These are phyloP conservation scores for Belgica antarctica DNA, from an alignment of 2,888 invertebrate species.

Conservation along the genomic window DNA sequence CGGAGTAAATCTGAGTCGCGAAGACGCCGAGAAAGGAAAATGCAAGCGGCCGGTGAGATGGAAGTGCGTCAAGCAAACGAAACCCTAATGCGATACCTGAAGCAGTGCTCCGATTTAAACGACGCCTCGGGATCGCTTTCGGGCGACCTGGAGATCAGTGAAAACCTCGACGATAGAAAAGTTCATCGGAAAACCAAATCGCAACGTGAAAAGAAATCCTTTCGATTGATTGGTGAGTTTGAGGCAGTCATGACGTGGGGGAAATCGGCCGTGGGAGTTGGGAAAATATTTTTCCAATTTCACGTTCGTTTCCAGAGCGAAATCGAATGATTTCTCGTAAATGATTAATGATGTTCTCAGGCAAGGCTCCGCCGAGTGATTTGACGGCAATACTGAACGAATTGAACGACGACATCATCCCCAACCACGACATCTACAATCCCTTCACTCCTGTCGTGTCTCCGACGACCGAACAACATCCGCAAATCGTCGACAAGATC, in stretches of 20 bases:
- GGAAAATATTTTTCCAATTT: too few species aligned
- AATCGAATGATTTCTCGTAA: not conserved
- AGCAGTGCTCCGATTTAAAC: slow-evolving; percentile 56
- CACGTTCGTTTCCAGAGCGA: too few species aligned
- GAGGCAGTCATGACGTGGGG: too few species aligned
- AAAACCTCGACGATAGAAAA: slow-evolving; percentile 54
- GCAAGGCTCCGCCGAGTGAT: slow-evolving; percentile 53
- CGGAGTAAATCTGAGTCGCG: slow-evolving; percentile 56
- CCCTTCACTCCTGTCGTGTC: slow-evolving; percentile 56
- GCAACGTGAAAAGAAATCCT: slow-evolving; percentile 51
- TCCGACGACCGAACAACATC: slow-evolving; percentile 54
- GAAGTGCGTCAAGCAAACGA: slow-evolving; percentile 56
- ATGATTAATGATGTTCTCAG: slow-evolving; percentile 46
- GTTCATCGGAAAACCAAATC: slow-evolving; percentile 56
- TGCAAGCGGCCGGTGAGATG: slow-evolving; percentile 56
- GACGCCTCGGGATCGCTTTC: slow-evolving; percentile 55
- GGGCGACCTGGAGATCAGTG: slow-evolving; percentile 55
- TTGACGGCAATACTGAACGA: slow-evolving; percentile 54
- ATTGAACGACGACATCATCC: slow-evolving; percentile 55
- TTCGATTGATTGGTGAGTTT: slow-evolving; percentile 42
- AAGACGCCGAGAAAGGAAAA: slow-evolving; percentile 53
- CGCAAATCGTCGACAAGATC: slow-evolving; percentile 54
- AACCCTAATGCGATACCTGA: slow-evolving; percentile 55
- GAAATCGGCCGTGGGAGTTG: too few species aligned
- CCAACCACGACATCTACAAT: slow-evolving; percentile 56